These are phyloP conservation scores for Aurelia sp. DNA, from an alignment of 30 jellyfish, hydroid and myxozoan species.

Conservation along the genomic window DNA sequence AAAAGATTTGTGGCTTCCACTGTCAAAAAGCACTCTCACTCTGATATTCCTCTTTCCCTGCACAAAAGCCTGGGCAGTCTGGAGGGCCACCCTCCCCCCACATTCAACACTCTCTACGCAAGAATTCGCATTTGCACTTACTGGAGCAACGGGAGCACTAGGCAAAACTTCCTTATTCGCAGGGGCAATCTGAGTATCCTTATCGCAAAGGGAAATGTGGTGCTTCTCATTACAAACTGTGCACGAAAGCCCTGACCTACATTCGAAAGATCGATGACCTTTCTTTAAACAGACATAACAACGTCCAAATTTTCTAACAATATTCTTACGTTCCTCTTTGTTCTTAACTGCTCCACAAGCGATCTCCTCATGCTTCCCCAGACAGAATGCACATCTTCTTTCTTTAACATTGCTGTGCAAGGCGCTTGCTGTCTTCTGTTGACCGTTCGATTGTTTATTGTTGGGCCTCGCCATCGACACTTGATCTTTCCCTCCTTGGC, in stretches of 20 bases:
- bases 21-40: conserved; percentile 3
- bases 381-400: not conserved
- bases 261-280: conserved; percentile 5
- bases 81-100: conserved; percentile 29
- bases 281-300: not conserved
- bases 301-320: conserved; percentile 1
- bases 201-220: conserved; percentile 7
- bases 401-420: not conserved
- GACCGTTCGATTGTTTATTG: not conserved
- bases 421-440: not conserved
- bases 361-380: not conserved
- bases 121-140: not conserved
- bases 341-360: not conserved
- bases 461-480: too few relatives aligned
- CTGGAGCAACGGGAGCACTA: not conserved
- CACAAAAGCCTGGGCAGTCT: conserved; percentile 20
- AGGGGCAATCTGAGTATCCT: not conserved
- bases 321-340: not conserved
- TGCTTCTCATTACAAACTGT: conserved; percentile 3
- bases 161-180: too few relatives aligned
- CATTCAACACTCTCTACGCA: conserved; percentile 1
- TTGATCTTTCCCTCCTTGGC: too few relatives aligned
- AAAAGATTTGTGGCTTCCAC: conserved; percentile 26
- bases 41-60: not conserved
- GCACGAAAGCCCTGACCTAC: not conserved